phyloP scores from a whole-genome alignment of 2,797 vertebrate species.

The Nothura maculosa region DNA sequence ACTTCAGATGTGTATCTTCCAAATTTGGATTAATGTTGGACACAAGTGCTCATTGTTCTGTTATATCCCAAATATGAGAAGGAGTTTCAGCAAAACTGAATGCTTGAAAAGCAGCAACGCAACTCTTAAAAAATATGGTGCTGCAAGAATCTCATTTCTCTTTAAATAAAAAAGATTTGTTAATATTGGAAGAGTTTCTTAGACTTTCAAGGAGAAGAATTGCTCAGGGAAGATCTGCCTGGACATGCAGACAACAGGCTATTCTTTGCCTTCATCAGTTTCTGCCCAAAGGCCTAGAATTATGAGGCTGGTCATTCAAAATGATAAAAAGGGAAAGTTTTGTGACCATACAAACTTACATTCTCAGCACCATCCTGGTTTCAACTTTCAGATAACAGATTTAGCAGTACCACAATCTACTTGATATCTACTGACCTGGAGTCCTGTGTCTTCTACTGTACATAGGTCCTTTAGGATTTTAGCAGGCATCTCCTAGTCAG shows the following conservation, averaged over 20 bases:
- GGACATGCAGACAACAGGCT: background rate
- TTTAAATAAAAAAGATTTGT: background rate
- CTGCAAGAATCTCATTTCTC: background rate
- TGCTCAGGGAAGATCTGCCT: background rate
- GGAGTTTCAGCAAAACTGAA: background rate
- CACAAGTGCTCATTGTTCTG: background rate
- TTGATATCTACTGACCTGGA: background rate
- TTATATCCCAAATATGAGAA: background rate
- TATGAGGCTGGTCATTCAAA: background rate
- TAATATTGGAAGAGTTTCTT: background rate
- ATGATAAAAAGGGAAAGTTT: background rate
- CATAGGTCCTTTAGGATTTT: background rate
- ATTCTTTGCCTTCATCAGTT: background rate
- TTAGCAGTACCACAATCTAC: rapidly evolving
- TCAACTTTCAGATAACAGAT: background rate
- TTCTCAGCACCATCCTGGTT: background rate
- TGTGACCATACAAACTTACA: background rate
- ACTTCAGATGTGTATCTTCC: background rate
- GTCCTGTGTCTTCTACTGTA: background rate
- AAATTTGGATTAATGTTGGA: background rate
- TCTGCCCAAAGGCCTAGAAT: background rate
- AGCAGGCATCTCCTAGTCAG: rapidly evolving
- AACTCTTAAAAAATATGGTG: background rate
- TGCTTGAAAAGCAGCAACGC: background rate
- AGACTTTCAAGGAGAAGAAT: background rate